Conservation (phyloP, 2,797 vertebrate genomes). For the Antennarius maculatus region DNA sequence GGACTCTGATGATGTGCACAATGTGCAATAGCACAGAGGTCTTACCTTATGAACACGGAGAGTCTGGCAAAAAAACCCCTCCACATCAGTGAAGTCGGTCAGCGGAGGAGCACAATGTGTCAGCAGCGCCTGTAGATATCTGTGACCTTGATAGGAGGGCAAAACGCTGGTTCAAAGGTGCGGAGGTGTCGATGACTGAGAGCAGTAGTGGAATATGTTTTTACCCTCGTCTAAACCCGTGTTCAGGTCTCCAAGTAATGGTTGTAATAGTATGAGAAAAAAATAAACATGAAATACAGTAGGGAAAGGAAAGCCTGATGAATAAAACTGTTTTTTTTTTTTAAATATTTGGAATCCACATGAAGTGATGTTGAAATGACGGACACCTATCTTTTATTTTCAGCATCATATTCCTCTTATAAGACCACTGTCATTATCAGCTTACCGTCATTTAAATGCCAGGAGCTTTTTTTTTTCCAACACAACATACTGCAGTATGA, state of each 20-base stretch:
- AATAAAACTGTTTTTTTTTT: too few species aligned
- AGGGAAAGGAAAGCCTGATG: too few species aligned
- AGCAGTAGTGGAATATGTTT: slow-evolving; percentile 3
- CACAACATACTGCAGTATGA: slow-evolving; percentile 10
- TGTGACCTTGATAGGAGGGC: slow-evolving; percentile 66
- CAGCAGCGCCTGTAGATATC: slow-evolving; percentile 85
- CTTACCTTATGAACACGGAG: slow-evolving; percentile 80
- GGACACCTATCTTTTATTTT: neutral
- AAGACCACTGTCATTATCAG: slow-evolving; percentile 28
- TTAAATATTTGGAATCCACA: neutral
- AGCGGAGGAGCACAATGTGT: slow-evolving; percentile 85
- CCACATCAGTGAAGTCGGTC: slow-evolving; percentile 79
- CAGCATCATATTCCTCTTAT: slow-evolving; percentile 10
- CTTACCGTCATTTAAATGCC: slow-evolving; percentile 7
- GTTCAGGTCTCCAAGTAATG: slow-evolving; percentile 13
- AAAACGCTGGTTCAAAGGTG: neutral
- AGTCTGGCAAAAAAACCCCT: slow-evolving; percentile 72
- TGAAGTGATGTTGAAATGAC: slow-evolving; percentile 1
- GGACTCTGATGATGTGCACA: neutral
- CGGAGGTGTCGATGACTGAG: neutral
- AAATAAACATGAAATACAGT: too few species aligned
- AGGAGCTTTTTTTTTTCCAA: slow-evolving; percentile 14
- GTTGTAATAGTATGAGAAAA: slow-evolving; percentile 1
- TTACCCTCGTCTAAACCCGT: slow-evolving; percentile 16
- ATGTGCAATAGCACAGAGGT: slow-evolving; percentile 12